These are phyloP conservation scores for Coptodon rendalli DNA, from an alignment of 2,113 vertebrate species.

Conservation along the genomic window DNA sequence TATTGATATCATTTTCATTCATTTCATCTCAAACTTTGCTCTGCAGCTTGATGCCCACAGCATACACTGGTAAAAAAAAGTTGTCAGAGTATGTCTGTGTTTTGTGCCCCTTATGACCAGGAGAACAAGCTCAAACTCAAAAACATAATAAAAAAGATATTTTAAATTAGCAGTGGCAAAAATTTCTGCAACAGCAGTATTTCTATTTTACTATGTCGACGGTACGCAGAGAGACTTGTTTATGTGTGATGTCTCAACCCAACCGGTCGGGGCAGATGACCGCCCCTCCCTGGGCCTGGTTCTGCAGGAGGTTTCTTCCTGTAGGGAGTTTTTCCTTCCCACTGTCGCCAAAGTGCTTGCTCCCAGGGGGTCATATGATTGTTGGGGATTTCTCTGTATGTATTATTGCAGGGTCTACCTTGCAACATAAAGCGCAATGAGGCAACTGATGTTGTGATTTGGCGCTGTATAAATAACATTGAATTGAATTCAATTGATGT, in stretches of 20 bases:
- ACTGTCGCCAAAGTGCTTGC: background rate
- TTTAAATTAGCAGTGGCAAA: background rate
- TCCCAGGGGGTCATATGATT: background rate
- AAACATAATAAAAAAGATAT: background rate
- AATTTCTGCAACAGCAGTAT: background rate
- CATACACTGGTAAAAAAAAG: background rate
- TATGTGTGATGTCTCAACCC: background rate
- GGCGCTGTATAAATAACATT: background rate
- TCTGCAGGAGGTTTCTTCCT: background rate
- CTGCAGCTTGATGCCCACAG: background rate
- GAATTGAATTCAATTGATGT: background rate
- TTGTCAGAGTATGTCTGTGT: background rate
- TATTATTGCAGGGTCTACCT: background rate
- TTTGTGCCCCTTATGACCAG: background rate
- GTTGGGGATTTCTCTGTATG: background rate
- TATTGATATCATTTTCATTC: background rate
- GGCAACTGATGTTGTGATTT: background rate
- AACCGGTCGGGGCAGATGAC: background rate
- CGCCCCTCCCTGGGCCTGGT: background rate
- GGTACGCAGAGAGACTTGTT: background rate
- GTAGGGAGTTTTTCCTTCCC: background rate
- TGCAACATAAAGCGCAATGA: background rate
- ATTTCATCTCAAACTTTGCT: background rate
- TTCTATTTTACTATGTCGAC: background rate
- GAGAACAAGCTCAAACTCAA: background rate